Evolutionary conservation across 2,797 vertebrate species (phyloP).

Genomic region (Naso thynnoides): DNA sequence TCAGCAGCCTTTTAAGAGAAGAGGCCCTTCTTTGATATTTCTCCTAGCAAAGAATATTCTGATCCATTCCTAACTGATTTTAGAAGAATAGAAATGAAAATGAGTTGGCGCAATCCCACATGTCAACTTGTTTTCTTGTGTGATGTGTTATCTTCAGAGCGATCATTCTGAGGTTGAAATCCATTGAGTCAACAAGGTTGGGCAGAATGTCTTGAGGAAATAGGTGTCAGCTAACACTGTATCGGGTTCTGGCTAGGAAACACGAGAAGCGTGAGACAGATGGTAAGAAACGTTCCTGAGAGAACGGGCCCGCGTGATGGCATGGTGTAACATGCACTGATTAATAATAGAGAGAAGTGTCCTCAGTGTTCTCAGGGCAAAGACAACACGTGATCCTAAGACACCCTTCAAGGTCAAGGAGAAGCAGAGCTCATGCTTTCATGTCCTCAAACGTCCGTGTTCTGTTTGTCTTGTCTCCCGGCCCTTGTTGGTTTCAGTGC

Average conservation of each 20-base stretch:
- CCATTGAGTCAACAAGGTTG: background rate
- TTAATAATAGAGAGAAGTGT: slow-evolving; percentile 56
- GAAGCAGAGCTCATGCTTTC: background rate
- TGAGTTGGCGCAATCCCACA: background rate
- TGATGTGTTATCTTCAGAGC: background rate
- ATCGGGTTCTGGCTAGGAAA: slow-evolving; percentile 51
- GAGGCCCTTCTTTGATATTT: background rate
- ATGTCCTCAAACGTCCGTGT: rapidly evolving
- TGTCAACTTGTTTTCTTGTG: background rate
- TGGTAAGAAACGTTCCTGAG: slow-evolving; percentile 14
- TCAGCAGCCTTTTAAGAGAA: background rate
- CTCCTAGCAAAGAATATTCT: background rate
- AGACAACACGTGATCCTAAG: background rate
- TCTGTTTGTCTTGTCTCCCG: background rate
- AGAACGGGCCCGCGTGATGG: slow-evolving; percentile 33
- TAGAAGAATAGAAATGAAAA: background rate
- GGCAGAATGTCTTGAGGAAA: slow-evolving; percentile 18
- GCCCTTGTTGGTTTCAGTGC: background rate
- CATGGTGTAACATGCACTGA: slow-evolving; percentile 10
- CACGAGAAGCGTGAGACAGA: slow-evolving; percentile 70
- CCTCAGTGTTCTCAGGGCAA: background rate
- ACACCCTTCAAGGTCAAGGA: slow-evolving; percentile 29
- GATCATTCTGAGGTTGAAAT: background rate
- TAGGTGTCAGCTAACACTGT: slow-evolving; percentile 33
- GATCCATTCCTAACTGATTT: background rate